A percentile compares a stretch with the other conserved stretches of the same genome.
phyloP scores from a whole-genome alignment of 2,888 invertebrate species.

The Oscheius sp. region DNA sequence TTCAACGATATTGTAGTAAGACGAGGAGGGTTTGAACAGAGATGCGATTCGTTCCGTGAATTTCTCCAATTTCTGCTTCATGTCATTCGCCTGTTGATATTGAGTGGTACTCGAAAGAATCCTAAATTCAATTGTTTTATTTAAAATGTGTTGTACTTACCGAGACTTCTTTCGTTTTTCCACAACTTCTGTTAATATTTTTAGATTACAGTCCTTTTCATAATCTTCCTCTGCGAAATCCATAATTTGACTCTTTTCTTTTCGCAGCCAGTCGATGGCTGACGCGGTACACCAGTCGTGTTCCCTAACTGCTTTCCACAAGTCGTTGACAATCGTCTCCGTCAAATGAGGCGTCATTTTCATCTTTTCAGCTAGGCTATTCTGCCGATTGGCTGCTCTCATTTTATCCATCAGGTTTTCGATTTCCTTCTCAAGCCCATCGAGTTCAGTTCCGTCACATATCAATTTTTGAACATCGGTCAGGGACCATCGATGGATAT shows the following conservation, averaged over 20 bases:
- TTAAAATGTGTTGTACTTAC: neutral
- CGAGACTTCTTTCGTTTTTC: slow-evolving; percentile 19
- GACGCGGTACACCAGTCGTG: slow-evolving; percentile 24
- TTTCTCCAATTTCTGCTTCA: slow-evolving; percentile 11
- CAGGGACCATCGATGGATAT: neutral
- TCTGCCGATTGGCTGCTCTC: slow-evolving; percentile 10
- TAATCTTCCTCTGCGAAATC: slow-evolving; percentile 4
- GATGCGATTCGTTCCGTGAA: slow-evolving; percentile 34
- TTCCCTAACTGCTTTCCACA: slow-evolving; percentile 1
- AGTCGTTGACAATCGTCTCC: neutral
- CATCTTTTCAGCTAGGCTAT: neutral
- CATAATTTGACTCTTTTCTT: slow-evolving; percentile 3
- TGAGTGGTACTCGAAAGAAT: slow-evolving; percentile 25
- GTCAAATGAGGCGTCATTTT: neutral
- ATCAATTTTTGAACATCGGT: slow-evolving; percentile 16
- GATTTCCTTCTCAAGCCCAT: neutral
- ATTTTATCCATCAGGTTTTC: neutral
- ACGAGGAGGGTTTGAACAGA: slow-evolving; percentile 39
- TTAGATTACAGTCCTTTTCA: slow-evolving; percentile 31
- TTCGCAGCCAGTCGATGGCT: slow-evolving; percentile 6
- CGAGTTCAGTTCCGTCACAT: neutral
- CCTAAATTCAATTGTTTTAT: neutral
- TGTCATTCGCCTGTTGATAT: neutral
- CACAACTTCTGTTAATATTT: slow-evolving; percentile 20
- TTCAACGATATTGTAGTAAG: slow-evolving; percentile 46